Base-by-base conservation (phyloP, 1,140 invertebrate genomes). In the Ephestia elutella region DNA sequence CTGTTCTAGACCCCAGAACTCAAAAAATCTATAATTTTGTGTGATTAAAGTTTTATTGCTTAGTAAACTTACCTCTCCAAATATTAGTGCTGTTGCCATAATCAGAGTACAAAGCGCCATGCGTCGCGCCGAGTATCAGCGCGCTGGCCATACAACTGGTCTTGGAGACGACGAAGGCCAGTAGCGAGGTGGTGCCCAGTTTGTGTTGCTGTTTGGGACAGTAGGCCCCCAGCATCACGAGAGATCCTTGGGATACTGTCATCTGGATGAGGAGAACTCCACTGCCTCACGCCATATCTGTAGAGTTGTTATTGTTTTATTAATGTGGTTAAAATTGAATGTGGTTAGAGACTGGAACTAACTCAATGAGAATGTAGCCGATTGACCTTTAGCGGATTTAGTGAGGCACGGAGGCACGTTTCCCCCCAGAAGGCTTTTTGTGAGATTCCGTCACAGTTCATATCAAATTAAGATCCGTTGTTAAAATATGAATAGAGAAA, bases 211-310 rank as follows among this genome's bases (percentile, higher is more conserved):
- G 60, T 49, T 78, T 75, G 9, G 82, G 82, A 50, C 78, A 78
- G 54, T 82, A 79, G 2, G 80, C 66, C 5, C 85, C 85, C 0
- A 86, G 69, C 85, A 87, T 87, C 18, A 85, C 61, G 7, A 85
- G 57, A 0, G 79, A 70, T 0, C 85, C 82, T 59, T 86, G 80
- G 5, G 73, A 71, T 4, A 84, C 62, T 1, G 74, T 56, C 78
- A 83, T 80, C 57, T 87, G 75, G 10, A 86, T 18, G 0, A 87
- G 61, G 75, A 58, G 25, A 78, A 85, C 63, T 86, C 85, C 38
- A 82, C 58, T 10, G 85, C 82, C 49, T 82, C 78, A 0, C 75
- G 73, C 82, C 82, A 87, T 44, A 87, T 78, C 85, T 87, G 55
- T 32, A 70, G 65, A n/a, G 19, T 21, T 25, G 21, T 25, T 50